Conservation (phyloP, 2,888 invertebrate genomes). For the Ferrisia virgata region DNA sequence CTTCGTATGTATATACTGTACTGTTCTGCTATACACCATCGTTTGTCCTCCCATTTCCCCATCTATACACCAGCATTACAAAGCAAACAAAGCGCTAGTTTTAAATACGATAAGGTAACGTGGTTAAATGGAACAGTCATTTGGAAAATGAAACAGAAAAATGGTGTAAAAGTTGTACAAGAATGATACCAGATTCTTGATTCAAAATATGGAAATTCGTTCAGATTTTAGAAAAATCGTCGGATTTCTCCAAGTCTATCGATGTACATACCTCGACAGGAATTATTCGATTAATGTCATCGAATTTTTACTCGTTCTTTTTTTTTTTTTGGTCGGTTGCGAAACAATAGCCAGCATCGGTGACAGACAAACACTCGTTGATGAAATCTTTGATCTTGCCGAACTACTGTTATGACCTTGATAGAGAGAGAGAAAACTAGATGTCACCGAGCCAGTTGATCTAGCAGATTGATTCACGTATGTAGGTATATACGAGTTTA, state of each 20-base stretch:
- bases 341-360: background rate
- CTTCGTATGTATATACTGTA: too few species aligned
- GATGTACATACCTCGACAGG: background rate
- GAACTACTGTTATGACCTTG: slow-evolving; percentile 16
- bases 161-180: background rate
- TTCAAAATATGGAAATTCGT: background rate
- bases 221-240: background rate
- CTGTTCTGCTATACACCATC: background rate
- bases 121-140: background rate
- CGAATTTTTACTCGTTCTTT: background rate
- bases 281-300: background rate
- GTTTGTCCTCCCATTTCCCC: background rate
- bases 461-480: background rate
- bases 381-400: slow-evolving; percentile 18
- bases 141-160: background rate
- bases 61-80: background rate
- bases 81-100: background rate
- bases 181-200: too few species aligned
- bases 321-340: background rate
- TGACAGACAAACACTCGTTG: slow-evolving; percentile 25
- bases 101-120: background rate
- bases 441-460: slow-evolving; percentile 10
- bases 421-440: background rate
- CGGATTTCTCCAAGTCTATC: background rate
- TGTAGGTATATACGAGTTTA: too few species aligned